phyloP scores from a whole-genome alignment of 2,113 vertebrate species.

The Natator depressus region DNA sequence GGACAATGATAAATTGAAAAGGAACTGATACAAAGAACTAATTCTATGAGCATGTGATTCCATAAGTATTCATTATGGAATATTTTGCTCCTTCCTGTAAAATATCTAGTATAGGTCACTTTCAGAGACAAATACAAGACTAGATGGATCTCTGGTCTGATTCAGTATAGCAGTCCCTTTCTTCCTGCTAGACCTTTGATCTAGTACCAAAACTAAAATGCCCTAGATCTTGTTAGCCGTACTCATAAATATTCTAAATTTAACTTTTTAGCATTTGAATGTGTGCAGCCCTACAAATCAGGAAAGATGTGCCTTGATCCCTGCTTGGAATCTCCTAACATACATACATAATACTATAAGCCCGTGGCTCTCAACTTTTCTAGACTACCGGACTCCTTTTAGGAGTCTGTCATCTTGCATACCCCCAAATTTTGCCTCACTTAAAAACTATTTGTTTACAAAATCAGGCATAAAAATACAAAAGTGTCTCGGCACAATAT shows the following conservation, averaged over 20 bases:
- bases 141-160: neutral
- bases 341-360: neutral
- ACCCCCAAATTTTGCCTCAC: too few species aligned
- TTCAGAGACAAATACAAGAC: neutral
- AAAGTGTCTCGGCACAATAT: too few species aligned
- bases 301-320: neutral
- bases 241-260: neutral
- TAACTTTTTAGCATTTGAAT: neutral
- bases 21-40: neutral
- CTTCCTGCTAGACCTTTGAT: neutral
- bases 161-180: neutral
- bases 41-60: neutral
- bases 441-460: too few species aligned
- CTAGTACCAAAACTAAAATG: neutral
- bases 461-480: too few species aligned
- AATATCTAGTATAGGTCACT: rapidly evolving
- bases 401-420: too few species aligned
- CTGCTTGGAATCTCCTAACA: neutral
- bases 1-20: neutral
- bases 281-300: neutral
- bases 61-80: neutral
- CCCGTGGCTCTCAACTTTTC: too few species aligned
- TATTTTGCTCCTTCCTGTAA: neutral
- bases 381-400: too few species aligned
- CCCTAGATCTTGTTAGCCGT: neutral